phyloP scores from a whole-genome alignment of 2,888 invertebrate species.

The Amiota communis region DNA sequence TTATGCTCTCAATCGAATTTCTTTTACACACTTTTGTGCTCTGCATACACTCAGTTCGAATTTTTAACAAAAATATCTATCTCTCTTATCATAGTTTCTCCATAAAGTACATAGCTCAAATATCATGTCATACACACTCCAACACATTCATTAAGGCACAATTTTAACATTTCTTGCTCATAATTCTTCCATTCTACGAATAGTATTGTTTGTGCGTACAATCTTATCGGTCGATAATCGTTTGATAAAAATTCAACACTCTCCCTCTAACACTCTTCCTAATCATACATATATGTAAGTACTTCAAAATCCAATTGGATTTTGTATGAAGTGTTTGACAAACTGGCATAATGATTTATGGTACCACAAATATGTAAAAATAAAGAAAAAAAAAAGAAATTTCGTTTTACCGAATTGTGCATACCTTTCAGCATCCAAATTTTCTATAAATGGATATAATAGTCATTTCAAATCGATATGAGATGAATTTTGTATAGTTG shows the following conservation, averaged over 20 bases:
- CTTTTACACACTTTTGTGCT: too few species aligned
- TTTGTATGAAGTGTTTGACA: background rate
- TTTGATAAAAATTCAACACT: background rate
- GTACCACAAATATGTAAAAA: too few species aligned
- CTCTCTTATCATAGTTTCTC: too few species aligned
- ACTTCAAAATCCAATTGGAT: background rate
- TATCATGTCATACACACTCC: slow-evolving; percentile 12
- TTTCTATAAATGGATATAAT: too few species aligned
- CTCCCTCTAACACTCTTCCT: background rate
- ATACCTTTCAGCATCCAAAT: too few species aligned
- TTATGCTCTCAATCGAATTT: too few species aligned
- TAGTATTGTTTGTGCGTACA: background rate
- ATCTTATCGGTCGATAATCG: slow-evolving; percentile 22
- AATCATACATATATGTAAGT: background rate
- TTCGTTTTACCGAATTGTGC: too few species aligned
- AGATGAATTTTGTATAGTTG: background rate
- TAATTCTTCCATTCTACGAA: background rate
- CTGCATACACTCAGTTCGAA: too few species aligned
- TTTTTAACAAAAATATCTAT: too few species aligned
- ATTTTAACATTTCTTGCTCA: background rate
- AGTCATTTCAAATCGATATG: background rate
- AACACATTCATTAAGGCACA: background rate
- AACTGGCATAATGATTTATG: background rate
- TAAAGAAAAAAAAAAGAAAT: too few species aligned
- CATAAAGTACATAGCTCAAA: slow-evolving; percentile 4